Conservation (phyloP, 2,797 vertebrate genomes). For the Austrolebias charrua region DNA sequence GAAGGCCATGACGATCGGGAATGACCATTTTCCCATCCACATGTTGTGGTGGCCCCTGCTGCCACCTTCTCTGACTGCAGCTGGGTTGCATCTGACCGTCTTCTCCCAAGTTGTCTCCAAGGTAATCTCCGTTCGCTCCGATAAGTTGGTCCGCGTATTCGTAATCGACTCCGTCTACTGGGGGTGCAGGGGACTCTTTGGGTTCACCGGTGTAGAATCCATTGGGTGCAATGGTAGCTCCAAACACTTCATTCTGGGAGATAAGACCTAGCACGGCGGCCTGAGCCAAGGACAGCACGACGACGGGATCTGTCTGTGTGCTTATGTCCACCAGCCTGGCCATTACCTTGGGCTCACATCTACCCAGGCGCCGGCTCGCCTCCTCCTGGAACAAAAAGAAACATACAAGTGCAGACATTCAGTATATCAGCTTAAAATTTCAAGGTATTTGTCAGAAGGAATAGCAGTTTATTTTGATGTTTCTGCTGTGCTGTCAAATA, state of each 20-base stretch:
- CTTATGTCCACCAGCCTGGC: slow-evolving; percentile 91
- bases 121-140: slow-evolving; percentile 79
- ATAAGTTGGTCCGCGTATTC: slow-evolving; percentile 82
- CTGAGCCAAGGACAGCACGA: slow-evolving; percentile 96
- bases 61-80: slow-evolving; percentile 89
- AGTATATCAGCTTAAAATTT: slow-evolving; percentile 24
- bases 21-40: slow-evolving; percentile 70
- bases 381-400: slow-evolving; percentile 78
- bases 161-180: slow-evolving; percentile 80
- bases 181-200: slow-evolving; percentile 79
- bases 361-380: slow-evolving; percentile 82
- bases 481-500: neutral
- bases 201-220: slow-evolving; percentile 88
- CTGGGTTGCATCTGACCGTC: slow-evolving; percentile 85
- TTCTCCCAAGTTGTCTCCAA: slow-evolving; percentile 81
- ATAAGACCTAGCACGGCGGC: slow-evolving; percentile 94
- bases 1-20: slow-evolving; percentile 68
- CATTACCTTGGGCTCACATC: slow-evolving; percentile 86
- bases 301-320: slow-evolving; percentile 96
- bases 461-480: neutral
- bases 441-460: neutral
- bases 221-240: slow-evolving; percentile 89
- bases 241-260: slow-evolving; percentile 93
- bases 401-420: slow-evolving; percentile 30
- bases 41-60: slow-evolving; percentile 76